Base-by-base conservation (phyloP, 2,888 invertebrate genomes). In the Xylocampa areola region DNA sequence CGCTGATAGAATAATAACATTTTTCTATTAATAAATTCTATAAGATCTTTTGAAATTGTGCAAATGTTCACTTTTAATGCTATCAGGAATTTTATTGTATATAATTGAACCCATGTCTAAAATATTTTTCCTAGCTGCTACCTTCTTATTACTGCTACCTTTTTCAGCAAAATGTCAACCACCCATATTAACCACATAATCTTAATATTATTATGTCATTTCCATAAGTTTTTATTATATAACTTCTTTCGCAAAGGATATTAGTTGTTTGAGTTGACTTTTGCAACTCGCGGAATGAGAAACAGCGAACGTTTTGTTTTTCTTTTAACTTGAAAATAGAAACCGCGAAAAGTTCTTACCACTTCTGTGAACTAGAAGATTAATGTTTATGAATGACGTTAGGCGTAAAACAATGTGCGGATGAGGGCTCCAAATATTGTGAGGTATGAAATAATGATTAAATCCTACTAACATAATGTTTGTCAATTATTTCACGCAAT, bases 261-360 rank as follows among this genome's bases (percentile, higher is more conserved):
- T 66, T 63, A 54, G 45, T 25, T 63, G 61, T 67, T 69, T 23
- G 41, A 63, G 63, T 66, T 69, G 64, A 54, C 64, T 69, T 44
- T 69, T 50, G 30, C 23, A 27, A 69, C 30, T 63, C 19, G 43
- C 16, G 44, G 14, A 23, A 63, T 30, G 45, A 32, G 44, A 14
- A 63, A 49, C 27, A 36, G 30, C 16, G 1, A 49, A 53, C 30
- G n/a, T 54, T 4, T 0, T 43, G 55, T 47, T 63, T 69, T 69
- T 47, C 55, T 66, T 69, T 63, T 10, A 19, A 25, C n/a, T 25
- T 30, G 41, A 35, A 68, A 69, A 68, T 50, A 69, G 17, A 54
- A 61, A 29, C 6, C 29, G 10, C 16, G 10, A 2, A 4, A 25
- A 30, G 10, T 61, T 44, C 6, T 16, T 5, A 2, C 2, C 19